phyloP scores from a whole-genome alignment of 1,140 invertebrate species.

The Camponotus floridanus region DNA sequence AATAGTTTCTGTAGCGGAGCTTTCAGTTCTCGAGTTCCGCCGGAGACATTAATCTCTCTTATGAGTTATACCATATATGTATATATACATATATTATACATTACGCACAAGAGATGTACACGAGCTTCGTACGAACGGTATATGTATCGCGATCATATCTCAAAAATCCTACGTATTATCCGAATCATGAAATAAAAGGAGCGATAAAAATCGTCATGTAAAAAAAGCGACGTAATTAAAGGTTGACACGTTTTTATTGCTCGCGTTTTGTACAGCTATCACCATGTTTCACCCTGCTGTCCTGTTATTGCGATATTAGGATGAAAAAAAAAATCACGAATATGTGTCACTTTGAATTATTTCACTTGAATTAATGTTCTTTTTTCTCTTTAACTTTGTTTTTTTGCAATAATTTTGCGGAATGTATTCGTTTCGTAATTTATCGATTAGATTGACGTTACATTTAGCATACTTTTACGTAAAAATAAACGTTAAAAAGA shows the following conservation, averaged over 20 bases:
- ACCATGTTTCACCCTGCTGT: not conserved
- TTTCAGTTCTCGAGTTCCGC: slow-evolving; percentile 75
- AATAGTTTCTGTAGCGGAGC: slow-evolving; percentile 72
- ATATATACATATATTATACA: slow-evolving; percentile 53
- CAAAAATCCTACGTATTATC: slow-evolving; percentile 4
- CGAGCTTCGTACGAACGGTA: not conserved
- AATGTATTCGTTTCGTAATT: not conserved
- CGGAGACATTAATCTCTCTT: slow-evolving; percentile 79
- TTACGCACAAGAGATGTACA: slow-evolving; percentile 41
- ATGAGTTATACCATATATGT: slow-evolving; percentile 73
- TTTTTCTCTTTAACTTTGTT: not conserved
- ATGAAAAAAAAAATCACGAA: not conserved
- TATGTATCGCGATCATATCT: slow-evolving; percentile 35
- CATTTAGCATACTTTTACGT: not conserved
- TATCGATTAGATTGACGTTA: no score
- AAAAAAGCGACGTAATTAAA: slow-evolving; percentile 10
- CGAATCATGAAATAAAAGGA: not conserved
- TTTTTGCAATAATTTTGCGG: not conserved
- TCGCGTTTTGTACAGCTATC: not conserved
- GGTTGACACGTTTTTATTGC: slow-evolving; percentile 15
- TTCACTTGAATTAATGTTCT: not conserved
- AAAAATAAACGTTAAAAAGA: not conserved
- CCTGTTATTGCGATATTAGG: not conserved
- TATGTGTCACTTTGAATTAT: slow-evolving; percentile 28
- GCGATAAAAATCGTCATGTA: slow-evolving; percentile 32